phyloP scores from a whole-genome alignment of 2,797 vertebrate species.

The Hypotaenidia okinawae region DNA sequence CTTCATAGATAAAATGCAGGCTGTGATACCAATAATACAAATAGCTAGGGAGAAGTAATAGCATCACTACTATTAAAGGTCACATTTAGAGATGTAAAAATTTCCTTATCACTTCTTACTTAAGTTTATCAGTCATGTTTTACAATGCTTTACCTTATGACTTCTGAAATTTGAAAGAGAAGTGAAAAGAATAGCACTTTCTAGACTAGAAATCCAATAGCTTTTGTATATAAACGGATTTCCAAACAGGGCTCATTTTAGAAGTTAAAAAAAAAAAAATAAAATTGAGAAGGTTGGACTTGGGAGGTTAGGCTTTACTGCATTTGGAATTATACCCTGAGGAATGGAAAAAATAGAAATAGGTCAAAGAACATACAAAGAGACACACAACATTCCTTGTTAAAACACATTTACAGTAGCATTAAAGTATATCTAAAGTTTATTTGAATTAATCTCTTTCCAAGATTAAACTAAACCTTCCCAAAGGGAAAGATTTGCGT shows the following conservation, averaged over 20 bases:
- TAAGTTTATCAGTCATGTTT: not conserved
- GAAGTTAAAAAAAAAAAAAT: not conserved
- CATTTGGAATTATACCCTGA: not conserved
- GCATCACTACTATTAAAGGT: not conserved
- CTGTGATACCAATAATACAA: not conserved
- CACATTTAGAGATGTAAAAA: not conserved
- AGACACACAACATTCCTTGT: not conserved
- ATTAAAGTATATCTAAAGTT: not conserved
- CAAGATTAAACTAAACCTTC: not conserved
- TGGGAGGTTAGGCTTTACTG: not conserved
- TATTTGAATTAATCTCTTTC: not conserved
- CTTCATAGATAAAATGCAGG: not conserved
- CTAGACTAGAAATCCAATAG: not conserved
- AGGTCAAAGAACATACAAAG: not conserved
- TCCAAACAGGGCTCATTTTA: not conserved
- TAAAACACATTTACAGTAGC: not conserved
- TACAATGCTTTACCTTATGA: accelerated
- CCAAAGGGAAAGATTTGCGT: not conserved
- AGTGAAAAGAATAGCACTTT: not conserved
- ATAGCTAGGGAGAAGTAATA: not conserved
- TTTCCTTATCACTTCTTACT: not conserved
- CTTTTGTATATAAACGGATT: not conserved
- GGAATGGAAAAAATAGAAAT: not conserved
- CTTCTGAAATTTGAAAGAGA: not conserved
- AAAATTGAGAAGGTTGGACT: not conserved